Conservation (phyloP, 2,888 invertebrate species). For the Drosophila acutilabella region DNA sequence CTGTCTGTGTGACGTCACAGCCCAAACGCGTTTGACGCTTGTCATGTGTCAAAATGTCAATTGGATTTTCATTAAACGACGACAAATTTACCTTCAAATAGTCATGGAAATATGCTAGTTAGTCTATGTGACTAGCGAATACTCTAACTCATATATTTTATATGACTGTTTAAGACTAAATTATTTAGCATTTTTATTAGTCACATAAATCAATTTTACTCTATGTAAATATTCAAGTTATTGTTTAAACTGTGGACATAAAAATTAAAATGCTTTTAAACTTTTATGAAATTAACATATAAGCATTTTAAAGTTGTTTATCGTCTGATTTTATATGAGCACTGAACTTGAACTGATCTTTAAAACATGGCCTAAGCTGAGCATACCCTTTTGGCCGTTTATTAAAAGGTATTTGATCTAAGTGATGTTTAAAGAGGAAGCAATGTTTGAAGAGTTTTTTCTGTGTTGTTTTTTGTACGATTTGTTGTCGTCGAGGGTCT, state of each 20-base stretch:
- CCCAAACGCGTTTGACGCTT: slow-evolving; percentile 1
- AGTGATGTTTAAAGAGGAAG: slow-evolving; percentile 17
- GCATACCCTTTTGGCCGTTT: slow-evolving; percentile 5
- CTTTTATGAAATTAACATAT: neutral
- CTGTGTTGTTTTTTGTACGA: neutral
- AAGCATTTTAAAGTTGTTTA: neutral
- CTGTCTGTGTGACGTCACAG: slow-evolving; percentile 14
- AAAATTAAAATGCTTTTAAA: too few relatives aligned
- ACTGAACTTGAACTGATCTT: neutral
- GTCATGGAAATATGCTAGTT: neutral
- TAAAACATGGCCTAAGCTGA: neutral
- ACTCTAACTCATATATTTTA: neutral
- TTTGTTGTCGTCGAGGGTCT: neutral
- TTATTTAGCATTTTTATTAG: too few relatives aligned
- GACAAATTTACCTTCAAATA: slow-evolving; percentile 20
- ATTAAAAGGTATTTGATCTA: slow-evolving; percentile 11
- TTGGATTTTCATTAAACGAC: slow-evolving; percentile 31
- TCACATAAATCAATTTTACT: too few relatives aligned
- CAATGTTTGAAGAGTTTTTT: slow-evolving; percentile 11
- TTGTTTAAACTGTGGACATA: too few relatives aligned
- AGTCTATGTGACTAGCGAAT: neutral
- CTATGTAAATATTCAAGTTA: neutral
- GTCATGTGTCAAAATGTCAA: slow-evolving; percentile 23
- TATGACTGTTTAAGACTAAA: too few relatives aligned
- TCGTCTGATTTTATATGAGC: neutral